Conservation (phyloP, 2,888 invertebrate genomes). For the Helicoverpa assulta region DNA sequence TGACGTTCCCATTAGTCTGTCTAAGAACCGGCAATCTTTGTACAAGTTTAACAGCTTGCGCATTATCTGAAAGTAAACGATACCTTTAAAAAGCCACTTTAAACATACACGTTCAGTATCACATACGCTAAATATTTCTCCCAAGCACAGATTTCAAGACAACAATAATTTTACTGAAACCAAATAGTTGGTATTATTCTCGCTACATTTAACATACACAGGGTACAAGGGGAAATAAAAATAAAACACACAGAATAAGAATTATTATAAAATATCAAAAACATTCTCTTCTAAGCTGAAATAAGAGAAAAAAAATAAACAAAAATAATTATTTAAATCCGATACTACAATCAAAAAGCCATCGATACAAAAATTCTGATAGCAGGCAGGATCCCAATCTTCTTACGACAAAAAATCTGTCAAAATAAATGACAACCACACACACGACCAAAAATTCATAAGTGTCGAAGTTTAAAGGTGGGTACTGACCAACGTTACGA, state of each 20-base stretch:
- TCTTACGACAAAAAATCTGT: too few species aligned
- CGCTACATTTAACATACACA: too few species aligned
- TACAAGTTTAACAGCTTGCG: constrained; percentile 95
- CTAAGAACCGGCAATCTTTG: constrained; percentile 96
- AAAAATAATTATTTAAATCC: not conserved
- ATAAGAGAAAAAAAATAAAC: not conserved
- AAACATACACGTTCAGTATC: not conserved
- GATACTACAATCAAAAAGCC: not conserved
- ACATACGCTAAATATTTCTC: not conserved
- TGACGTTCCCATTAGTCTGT: constrained; percentile 95
- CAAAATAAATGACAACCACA: too few species aligned
- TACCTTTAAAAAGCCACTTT: constrained; percentile 21
- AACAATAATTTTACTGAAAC: not conserved
- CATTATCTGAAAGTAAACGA: constrained; percentile 91
- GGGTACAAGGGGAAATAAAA: not conserved
- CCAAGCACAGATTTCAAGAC: not conserved
- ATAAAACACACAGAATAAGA: not conserved
- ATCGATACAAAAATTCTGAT: not conserved
- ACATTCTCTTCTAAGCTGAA: not conserved
- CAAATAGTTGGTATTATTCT: too few species aligned
- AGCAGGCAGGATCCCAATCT: too few species aligned
- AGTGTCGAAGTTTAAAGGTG: too few species aligned
- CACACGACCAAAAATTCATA: too few species aligned
- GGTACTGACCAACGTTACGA: too few species aligned
- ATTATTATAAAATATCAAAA: not conserved